A percentile compares a stretch with the other conserved stretches of the same genome.
These are phyloP conservation scores for Leucoraja erinaceus DNA, from an alignment of 2,113 vertebrate genomes.

Conservation along the genomic window DNA sequence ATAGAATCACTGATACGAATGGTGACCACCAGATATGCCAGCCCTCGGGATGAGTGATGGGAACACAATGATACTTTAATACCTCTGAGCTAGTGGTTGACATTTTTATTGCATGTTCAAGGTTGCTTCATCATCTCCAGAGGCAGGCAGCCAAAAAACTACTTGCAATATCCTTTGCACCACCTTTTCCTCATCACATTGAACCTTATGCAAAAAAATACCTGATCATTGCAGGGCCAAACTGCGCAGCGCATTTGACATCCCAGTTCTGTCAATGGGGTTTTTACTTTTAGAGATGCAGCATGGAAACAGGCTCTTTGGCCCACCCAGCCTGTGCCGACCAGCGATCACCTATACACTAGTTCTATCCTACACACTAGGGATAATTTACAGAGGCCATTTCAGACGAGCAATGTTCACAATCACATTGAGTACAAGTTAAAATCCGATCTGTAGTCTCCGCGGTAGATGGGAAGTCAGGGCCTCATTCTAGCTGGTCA, in stretches of 20 bases:
- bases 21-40: neutral
- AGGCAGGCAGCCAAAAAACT: neutral
- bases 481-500: too few relatives aligned
- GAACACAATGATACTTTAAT: constrained; percentile 5
- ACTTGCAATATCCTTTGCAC: neutral
- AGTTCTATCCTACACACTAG: too few relatives aligned
- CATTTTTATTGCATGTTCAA: neutral
- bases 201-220: neutral
- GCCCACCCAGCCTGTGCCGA: too few relatives aligned
- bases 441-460: too few relatives aligned
- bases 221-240: neutral
- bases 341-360: too few relatives aligned
- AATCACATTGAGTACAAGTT: too few relatives aligned
- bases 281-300: too few relatives aligned
- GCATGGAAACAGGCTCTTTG: too few relatives aligned
- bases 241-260: neutral
- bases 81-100: neutral
- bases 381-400: too few relatives aligned
- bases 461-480: too few relatives aligned
- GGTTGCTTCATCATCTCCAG: neutral
- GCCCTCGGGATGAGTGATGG: neutral
- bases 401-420: too few relatives aligned
- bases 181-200: neutral
- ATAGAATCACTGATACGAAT: neutral
- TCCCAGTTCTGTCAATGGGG: neutral